Base-by-base conservation (phyloP, 2,888 invertebrate genomes). In the Aspidiotus rigidus region DNA sequence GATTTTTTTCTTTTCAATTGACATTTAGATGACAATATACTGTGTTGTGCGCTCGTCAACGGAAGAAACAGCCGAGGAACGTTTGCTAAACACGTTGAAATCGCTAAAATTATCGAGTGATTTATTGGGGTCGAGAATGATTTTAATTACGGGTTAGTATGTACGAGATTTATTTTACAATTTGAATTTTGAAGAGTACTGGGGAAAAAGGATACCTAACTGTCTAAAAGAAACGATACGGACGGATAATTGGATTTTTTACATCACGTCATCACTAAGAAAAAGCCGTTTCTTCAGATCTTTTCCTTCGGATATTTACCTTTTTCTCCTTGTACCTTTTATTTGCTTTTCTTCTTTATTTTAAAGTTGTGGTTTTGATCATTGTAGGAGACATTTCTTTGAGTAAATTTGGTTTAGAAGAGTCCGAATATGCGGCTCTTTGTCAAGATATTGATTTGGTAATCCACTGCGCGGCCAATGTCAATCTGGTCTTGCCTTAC, bases 401-500 rank as follows among this genome's bases (percentile, higher is more conserved):
- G 41, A 55, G 72, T 15, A 71, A 72, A 49, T 72, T 75, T 41
- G 75, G 75, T 57, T 55, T 75, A 64, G 54, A 67, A 16, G 73
- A 75, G 61, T 72, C 73, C 53, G 73, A 73, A 6, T 75, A 74
- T 63, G 69, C 64, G 54, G 72, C 72, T 16, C 70, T 75, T 7
- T 70, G 72, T 28, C 71, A 69, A 41, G 75, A 74, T 28, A 72
- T 75, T 7, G 74, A 75, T 64, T 67, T 73, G 11, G 73, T 75
- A n/a, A 74, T 74, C 53, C 73, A 76, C 72, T 72, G 75, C 17
- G 73, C 76, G 54, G 74, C 75, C 64, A 54, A 72, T 10, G 74
- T 74, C 17, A 74, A 76, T 71, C 72, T 75, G 54, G 69, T 74
- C 13, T 71, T 74, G 57, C 73, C 74, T 39, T 74, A 72, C 62